Evolutionary conservation across 1,140 invertebrate species (phyloP), one percentile per base, ranked within the genome.

Genomic region (Polyergus mexicanus): DNA sequence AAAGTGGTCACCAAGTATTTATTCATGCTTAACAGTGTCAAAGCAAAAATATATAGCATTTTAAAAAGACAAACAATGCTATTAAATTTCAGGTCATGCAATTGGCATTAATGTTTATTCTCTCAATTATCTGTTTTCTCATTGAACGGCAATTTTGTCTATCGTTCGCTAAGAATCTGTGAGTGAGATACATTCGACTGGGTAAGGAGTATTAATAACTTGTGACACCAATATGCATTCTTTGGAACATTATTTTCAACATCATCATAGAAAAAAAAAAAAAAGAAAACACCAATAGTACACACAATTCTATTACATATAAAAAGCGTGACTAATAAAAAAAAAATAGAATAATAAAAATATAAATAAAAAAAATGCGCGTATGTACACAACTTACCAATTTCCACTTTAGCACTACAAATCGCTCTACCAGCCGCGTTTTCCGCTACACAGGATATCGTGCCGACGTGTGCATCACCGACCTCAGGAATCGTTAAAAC

Each of bases 361-460:
- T 16, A 38, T 16, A 1, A 56, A 22, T 2, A 6, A 11, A 19
- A 44, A 83, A 60, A 47, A 19, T 32, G 5, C 19, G 13, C 16
- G 5, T 25, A 19, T 32, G 3, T 0, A n/a, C n/a, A 25, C 32
- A 19, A 65, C 93, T 94, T 87, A 96, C 96, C 95, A 66, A 97
- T 95, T 72, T 95, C 94, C 6, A 97, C 91, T 66, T 94, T 95
- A 28, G 97, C 97, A 28, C 95, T 95, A 88, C 97, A 97, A 65
- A 96, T 96, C 0, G 97, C 96, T 94, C 97, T 97, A 62, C 97
- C 97, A 44, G 95, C 96, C 87, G 96, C 95, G 90, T 98, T 98
- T 94, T 98, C 97, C 6, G 97, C 97, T 25, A 97, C 95, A 88
- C 97, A 97, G 44, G 97, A 96, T 76, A 98, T 96, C 78, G 96